Percentiles rank a stretch among this genome's conserved stretches.
Conservation (phyloP, 2,888 invertebrate genomes). For the Tricholauxania praeusta region DNA sequence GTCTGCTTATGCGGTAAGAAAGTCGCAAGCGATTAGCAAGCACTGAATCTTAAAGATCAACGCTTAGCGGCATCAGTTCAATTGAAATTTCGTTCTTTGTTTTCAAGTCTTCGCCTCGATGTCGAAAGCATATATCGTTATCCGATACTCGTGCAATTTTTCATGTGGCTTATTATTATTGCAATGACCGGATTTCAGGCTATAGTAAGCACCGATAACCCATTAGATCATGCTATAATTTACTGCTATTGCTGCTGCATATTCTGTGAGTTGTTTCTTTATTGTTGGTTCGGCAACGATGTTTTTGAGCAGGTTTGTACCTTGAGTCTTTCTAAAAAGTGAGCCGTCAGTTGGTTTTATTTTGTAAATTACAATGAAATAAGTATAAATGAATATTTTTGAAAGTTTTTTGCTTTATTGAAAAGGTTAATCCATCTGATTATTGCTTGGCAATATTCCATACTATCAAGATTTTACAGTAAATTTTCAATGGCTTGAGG, state of each 20-base stretch:
- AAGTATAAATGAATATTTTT: too few species aligned
- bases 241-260: conserved; percentile 55
- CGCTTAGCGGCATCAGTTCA: too few species aligned
- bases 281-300: conserved; percentile 60
- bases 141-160: conserved; percentile 55
- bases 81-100: neutral
- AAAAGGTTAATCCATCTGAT: too few species aligned
- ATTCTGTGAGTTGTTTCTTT: conserved; percentile 55
- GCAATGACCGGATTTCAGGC: conserved; percentile 58
- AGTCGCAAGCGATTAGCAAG: too few species aligned
- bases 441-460: too few species aligned
- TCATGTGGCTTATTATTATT: conserved; percentile 53
- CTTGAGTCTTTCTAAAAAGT: too few species aligned
- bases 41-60: neutral
- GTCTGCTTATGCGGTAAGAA: conserved; percentile 50
- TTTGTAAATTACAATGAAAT: too few species aligned
- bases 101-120: conserved; percentile 51
- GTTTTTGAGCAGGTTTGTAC: conserved; percentile 53
- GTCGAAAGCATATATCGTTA: conserved; percentile 53
- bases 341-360: too few species aligned
- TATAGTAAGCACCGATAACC: conserved; percentile 48
- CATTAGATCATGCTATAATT: conserved; percentile 50
- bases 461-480: too few species aligned
- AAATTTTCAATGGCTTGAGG: too few species aligned
- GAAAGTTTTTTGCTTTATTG: too few species aligned